Evolutionary conservation across 2,113 vertebrate genomes (phyloP).

Genomic region (Dinomys branickii): DNA sequence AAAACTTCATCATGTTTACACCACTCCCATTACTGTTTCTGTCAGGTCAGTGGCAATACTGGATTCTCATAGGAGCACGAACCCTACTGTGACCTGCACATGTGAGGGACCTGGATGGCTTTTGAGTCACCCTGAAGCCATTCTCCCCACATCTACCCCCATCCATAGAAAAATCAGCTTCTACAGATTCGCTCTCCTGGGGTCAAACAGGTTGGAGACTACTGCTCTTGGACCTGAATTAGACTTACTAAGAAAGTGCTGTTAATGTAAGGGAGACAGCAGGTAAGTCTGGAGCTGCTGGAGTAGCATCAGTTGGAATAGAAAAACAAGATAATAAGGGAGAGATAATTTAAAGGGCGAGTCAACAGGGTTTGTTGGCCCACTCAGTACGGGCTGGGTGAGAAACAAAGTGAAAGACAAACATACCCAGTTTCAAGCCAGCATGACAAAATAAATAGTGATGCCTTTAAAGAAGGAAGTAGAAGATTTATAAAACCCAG

Average conservation of each 20-base stretch:
- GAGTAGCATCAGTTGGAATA: neutral
- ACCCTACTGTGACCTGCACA: neutral
- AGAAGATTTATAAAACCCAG: conserved; percentile 23
- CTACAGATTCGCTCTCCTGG: no score
- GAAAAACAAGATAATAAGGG: neutral
- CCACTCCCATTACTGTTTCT: neutral
- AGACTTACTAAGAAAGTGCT: neutral
- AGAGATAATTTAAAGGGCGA: neutral
- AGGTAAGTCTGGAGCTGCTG: neutral
- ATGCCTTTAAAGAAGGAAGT: conserved; percentile 43
- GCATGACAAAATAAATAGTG: neutral
- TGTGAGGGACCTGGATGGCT: neutral
- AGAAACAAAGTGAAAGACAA: neutral
- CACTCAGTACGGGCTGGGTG: neutral
- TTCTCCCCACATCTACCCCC: neutral
- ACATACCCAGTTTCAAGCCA: neutral
- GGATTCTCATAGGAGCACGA: neutral
- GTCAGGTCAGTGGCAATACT: neutral
- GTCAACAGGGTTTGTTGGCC: neutral
- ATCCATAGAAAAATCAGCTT: neutral
- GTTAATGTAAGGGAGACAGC: neutral
- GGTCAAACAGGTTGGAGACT: neutral
- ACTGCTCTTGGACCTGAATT: neutral
- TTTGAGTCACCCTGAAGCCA: neutral
- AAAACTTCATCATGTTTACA: neutral